Evolutionary conservation across 2,888 invertebrate genomes (phyloP).

Genomic region (Tetrapedia diversipes): DNA sequence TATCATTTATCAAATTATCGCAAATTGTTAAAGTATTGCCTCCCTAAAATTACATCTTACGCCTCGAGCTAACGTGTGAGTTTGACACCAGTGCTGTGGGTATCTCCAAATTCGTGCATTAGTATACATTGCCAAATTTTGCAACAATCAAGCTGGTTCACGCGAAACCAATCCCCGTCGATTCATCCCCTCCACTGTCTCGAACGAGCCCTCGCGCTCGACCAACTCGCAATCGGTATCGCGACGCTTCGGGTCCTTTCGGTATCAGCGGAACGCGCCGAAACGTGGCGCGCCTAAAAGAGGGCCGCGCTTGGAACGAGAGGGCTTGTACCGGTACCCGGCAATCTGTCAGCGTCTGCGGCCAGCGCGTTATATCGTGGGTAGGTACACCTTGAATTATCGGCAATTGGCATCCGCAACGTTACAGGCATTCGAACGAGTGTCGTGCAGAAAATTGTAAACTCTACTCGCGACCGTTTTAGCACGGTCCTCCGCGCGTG

Average conservation of each 20-base stretch:
- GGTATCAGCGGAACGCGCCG: conserved; percentile 10
- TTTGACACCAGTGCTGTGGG: too few species aligned
- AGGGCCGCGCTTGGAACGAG: not conserved
- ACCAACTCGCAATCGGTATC: not conserved
- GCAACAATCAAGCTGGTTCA: too few species aligned
- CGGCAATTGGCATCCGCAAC: conserved; percentile 77
- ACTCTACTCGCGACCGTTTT: conserved; percentile 62
- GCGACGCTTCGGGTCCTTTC: not conserved
- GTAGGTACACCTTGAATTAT: conserved; percentile 75
- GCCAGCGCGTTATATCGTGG: conserved; percentile 73
- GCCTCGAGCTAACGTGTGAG: too few species aligned
- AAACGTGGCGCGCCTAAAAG: conserved; percentile 30
- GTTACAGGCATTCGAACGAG: conserved; percentile 72
- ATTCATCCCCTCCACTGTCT: too few species aligned
- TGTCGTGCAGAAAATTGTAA: conserved; percentile 71
- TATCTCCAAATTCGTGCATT: too few species aligned
- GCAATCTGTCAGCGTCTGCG: conserved; percentile 71
- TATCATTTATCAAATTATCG: too few species aligned
- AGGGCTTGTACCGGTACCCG: conserved; percentile 53
- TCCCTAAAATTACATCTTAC: too few species aligned
- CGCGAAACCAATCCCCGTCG: too few species aligned
- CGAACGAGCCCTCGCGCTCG: too few species aligned
- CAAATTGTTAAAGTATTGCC: too few species aligned
- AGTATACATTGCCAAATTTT: too few species aligned
- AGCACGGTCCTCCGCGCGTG: conserved; percentile 52